phyloP scores from a whole-genome alignment of 2,888 invertebrate genomes.

The Clusia tigrina region DNA sequence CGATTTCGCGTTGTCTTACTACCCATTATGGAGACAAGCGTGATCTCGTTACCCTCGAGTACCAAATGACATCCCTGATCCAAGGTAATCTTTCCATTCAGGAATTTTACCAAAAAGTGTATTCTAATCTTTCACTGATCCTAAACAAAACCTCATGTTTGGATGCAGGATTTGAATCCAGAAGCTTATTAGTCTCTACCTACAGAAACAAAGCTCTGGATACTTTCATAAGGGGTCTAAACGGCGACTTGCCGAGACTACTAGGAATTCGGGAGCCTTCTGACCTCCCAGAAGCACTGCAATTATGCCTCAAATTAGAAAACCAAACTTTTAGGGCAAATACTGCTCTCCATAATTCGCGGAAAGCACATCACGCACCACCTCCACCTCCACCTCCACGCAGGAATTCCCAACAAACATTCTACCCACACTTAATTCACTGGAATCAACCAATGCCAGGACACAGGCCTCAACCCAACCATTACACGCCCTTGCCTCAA shows the following conservation, averaged over 20 bases:
- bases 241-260: slow-evolving; percentile 33
- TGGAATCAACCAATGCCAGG: no score
- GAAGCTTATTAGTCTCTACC: slow-evolving; percentile 26
- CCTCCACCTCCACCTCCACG: no score
- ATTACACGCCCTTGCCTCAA: no score
- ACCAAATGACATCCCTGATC: no score
- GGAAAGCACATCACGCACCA: no score
- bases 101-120: slow-evolving; percentile 38
- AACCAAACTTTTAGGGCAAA: no score
- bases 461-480: no score
- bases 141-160: slow-evolving; percentile 38
- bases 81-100: slow-evolving; percentile 30
- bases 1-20: slow-evolving; percentile 26
- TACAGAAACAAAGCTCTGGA: slow-evolving; percentile 39
- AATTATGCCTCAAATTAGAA: slow-evolving; percentile 26
- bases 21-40: slow-evolving; percentile 34
- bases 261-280: slow-evolving; percentile 35
- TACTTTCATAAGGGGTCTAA: slow-evolving; percentile 36
- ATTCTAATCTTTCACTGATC: slow-evolving; percentile 37
- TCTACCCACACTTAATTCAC: no score
- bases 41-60: slow-evolving; percentile 24
- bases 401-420: no score
- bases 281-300: slow-evolving; percentile 35
- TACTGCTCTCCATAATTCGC: no score
- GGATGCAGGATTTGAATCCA: slow-evolving; percentile 33